Evolutionary conservation across 2,113 vertebrate genomes (phyloP), one percentile per base, ranked within the genome.

Genomic region (Mirza zaza): DNA sequence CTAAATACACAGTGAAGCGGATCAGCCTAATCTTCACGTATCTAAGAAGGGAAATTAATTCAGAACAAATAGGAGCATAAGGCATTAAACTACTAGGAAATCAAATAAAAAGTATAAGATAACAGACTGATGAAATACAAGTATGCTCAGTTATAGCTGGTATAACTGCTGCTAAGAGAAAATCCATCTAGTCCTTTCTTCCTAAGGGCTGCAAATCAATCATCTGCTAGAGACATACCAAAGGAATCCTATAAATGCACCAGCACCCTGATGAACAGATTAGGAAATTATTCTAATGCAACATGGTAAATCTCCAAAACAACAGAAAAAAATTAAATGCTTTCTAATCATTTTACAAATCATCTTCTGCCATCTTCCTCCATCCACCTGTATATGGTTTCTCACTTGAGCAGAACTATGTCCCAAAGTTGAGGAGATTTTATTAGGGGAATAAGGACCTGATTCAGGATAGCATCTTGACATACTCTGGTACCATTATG

Each of bases 31-130:
- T 76, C 81, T 94, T 96, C 39, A 68, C 68, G n/a, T 67, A 88
- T 0, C 7, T 82, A 88, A 91, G 48, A 94, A 91, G 50, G 45
- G 50, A 96, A 98, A 95, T 96, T 82, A 97, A 96, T 87, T 91
- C 91, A 93, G 81, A 95, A 96, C 80, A 95, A 96, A 96, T 39
- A 98, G 94, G 34, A 73, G 92, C 68, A 97, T 87, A 90, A 84
- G 68, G 57, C 93, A 97, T 94, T 81, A 84, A 96, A 96, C 86
- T 80, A 87, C 65, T 67, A 91, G 20, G 63, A 84, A 93, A 93
- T n/a, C 83, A 84, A 97, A 96, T 90, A 65, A 90, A 76, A 48
- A 87, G 13, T 83, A 50, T 68, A 82, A 81, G 87, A 85, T 85
- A 85, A 65, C 63, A 95, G 63, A 59, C 42, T 91, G 61, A 87